Percentiles rank a stretch among this genome's conserved stretches.
These are phyloP conservation scores for Ctenoplectra terminalis DNA, from an alignment of 1,140 invertebrate species.

Conservation along the genomic window DNA sequence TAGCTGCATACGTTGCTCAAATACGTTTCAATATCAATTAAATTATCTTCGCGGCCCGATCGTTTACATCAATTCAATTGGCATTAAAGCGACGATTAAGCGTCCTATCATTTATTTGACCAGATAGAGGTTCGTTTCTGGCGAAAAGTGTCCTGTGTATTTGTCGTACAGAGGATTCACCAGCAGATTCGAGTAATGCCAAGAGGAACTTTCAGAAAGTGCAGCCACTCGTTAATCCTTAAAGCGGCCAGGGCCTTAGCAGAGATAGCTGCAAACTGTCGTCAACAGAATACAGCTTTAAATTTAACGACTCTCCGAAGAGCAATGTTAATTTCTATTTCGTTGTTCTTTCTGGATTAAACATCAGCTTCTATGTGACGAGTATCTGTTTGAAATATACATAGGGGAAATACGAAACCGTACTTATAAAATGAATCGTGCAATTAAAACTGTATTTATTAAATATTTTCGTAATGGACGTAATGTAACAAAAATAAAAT, in stretches of 20 bases:
- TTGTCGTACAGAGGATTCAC: background rate
- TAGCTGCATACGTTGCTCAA: background rate
- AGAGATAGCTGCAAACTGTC: conserved; percentile 50
- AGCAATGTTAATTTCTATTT: conserved; percentile 38
- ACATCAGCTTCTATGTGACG: background rate
- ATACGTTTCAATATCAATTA: background rate
- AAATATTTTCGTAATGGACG: no score
- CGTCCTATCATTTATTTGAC: no score
- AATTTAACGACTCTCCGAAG: conserved; percentile 17
- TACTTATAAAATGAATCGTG: no score
- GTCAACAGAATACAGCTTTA: conserved; percentile 22
- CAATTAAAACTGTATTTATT: no score
- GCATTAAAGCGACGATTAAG: background rate
- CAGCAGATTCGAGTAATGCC: conserved; percentile 5
- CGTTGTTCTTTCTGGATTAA: conserved; percentile 39
- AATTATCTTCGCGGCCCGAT: background rate
- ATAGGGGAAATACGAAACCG: no score
- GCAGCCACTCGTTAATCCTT: conserved; percentile 59
- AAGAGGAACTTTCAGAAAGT: conserved; percentile 42
- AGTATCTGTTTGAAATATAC: background rate
- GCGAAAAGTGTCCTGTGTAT: conserved; percentile 2
- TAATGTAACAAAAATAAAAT: no score
- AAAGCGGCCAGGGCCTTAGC: conserved; percentile 49
- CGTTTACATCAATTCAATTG: background rate
- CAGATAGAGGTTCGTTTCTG: no score